Evolutionary conservation across 2,888 invertebrate species (phyloP).

Genomic region (Cerceris rybyensis): DNA sequence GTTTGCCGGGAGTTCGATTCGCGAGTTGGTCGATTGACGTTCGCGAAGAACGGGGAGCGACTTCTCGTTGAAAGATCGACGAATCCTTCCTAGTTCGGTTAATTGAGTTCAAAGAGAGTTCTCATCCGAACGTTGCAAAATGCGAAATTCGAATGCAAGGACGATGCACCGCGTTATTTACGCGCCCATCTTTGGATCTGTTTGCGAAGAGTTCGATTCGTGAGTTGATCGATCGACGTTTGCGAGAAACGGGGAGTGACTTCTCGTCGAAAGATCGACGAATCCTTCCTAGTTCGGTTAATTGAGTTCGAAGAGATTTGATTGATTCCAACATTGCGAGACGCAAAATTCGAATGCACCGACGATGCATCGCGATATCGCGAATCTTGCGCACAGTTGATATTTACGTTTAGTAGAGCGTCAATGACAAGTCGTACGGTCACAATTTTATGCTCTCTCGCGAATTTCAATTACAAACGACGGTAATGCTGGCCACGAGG

Average conservation of each 20-base stretch:
- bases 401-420: not conserved
- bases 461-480: constrained; percentile 47
- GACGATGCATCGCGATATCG: not conserved
- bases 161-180: constrained; percentile 74
- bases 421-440: constrained; percentile 1
- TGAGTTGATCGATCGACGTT: constrained; percentile 18
- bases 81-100: not conserved
- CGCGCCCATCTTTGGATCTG: constrained; percentile 68
- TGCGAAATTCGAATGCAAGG: too few relatives aligned
- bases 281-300: not conserved
- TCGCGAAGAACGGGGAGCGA: constrained; percentile 11
- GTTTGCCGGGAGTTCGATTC: constrained; percentile 39
- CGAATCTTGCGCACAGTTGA: not conserved
- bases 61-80: not conserved
- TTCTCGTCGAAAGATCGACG: constrained; percentile 1
- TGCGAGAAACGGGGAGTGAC: constrained; percentile 11
- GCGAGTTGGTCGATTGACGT: constrained; percentile 20
- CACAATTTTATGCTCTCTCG: constrained; percentile 25
- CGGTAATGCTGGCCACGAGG: constrained; percentile 40
- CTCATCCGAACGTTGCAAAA: too few relatives aligned
- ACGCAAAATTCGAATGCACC: not conserved
- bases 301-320: not conserved
- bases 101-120: not conserved
- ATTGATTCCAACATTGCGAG: too few relatives aligned
- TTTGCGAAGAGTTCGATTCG: constrained; percentile 38